phyloP scores from a whole-genome alignment of 2,888 invertebrate species.

The Nomada lathburiana region DNA sequence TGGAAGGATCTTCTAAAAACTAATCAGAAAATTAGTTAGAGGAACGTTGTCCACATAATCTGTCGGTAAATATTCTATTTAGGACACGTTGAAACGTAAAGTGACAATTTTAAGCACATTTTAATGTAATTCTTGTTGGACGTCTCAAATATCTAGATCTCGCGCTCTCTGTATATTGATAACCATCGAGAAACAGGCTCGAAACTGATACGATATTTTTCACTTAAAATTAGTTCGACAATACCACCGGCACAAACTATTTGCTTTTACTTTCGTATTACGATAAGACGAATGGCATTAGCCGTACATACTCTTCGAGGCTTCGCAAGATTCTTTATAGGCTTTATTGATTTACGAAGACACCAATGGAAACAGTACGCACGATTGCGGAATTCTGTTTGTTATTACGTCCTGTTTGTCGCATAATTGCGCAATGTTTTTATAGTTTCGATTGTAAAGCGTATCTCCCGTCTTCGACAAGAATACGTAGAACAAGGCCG shows the following conservation, averaged over 20 bases:
- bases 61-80: background rate
- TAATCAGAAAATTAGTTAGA: background rate
- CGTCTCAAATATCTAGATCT: background rate
- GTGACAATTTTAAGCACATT: background rate
- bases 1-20: background rate
- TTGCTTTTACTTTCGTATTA: conserved; percentile 8
- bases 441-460: conserved; percentile 56
- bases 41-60: background rate
- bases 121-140: background rate
- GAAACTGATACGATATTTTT: conserved; percentile 5
- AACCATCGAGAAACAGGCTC: background rate
- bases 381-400: conserved; percentile 33
- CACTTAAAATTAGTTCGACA: conserved; percentile 13
- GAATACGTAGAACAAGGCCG: conserved; percentile 81
- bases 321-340: background rate
- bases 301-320: too few relatives aligned
- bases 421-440: conserved; percentile 51
- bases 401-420: conserved; percentile 47
- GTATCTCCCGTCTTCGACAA: conserved; percentile 78
- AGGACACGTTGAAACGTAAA: background rate
- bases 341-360: background rate
- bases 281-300: background rate
- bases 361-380: background rate
- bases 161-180: background rate
- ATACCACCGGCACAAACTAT: background rate